Percentiles rank a stretch among this genome's conserved stretches.
Conservation (phyloP, 2,888 invertebrate genomes). For the Caenorhabditis sp. region DNA sequence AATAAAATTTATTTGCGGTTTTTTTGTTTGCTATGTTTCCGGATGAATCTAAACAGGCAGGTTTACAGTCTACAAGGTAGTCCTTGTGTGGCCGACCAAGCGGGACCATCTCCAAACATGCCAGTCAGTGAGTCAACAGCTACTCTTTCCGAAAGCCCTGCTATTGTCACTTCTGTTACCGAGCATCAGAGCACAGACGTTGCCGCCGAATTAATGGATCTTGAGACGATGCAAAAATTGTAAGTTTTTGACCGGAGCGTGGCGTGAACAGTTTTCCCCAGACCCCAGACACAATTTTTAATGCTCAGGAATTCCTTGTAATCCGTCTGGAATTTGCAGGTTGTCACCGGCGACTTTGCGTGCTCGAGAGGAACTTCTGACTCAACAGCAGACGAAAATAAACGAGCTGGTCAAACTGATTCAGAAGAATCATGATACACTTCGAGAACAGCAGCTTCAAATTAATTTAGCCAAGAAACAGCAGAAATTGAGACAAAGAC, state of each 20-base stretch:
- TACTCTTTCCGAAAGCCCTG: constrained; percentile 37
- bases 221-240: constrained; percentile 55
- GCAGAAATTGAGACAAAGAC: constrained; percentile 41
- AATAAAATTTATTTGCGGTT: too few relatives aligned
- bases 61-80: constrained; percentile 55
- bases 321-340: constrained; percentile 42
- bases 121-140: constrained; percentile 45
- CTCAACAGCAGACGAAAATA: constrained; percentile 73
- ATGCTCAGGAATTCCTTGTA: not conserved
- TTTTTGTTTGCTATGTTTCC: too few relatives aligned
- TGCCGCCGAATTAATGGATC: constrained; percentile 35
- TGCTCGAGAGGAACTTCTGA: constrained; percentile 74
- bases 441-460: constrained; percentile 75
- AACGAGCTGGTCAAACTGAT: constrained; percentile 71
- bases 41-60: too few relatives aligned
- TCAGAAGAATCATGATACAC: constrained; percentile 69
- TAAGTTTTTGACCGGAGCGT: constrained; percentile 31
- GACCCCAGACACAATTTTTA: constrained; percentile 24
- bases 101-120: constrained; percentile 61
- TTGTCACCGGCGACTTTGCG: constrained; percentile 60
- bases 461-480: constrained; percentile 72
- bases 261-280: constrained; percentile 16
- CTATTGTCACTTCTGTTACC: constrained; percentile 5
- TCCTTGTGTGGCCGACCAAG: constrained; percentile 60
- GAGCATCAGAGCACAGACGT: too few relatives aligned